Evolutionary conservation across 2,888 invertebrate genomes (phyloP).

Genomic region (Eupithecia insigniata): DNA sequence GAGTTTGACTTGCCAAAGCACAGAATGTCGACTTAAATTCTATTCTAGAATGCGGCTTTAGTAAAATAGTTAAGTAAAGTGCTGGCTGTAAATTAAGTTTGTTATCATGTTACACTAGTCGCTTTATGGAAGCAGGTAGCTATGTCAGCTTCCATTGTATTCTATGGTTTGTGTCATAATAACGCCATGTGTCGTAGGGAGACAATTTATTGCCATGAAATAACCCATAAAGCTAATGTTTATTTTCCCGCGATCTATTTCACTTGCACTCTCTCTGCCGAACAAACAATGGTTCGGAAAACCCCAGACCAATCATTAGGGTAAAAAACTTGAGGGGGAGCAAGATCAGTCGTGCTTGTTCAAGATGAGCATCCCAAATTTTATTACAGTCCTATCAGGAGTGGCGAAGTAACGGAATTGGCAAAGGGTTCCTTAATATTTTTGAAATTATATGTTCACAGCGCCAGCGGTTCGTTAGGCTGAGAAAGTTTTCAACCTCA

Average conservation of each 20-base stretch:
- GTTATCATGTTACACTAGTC: neutral
- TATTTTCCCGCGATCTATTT: slow-evolving; percentile 42
- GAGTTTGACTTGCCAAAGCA: neutral
- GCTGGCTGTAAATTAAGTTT: neutral
- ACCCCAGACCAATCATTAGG: slow-evolving; percentile 70
- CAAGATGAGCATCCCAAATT: slow-evolving; percentile 69
- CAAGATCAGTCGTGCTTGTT: slow-evolving; percentile 52
- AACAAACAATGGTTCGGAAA: slow-evolving; percentile 70
- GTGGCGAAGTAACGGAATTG: neutral
- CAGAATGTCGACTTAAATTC: neutral
- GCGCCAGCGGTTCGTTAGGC: slow-evolving; percentile 14
- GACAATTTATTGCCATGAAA: slow-evolving; percentile 34
- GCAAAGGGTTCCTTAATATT: slow-evolving; percentile 15
- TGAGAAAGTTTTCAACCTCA: slow-evolving; percentile 26
- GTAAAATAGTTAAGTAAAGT: neutral
- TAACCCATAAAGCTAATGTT: slow-evolving; percentile 37
- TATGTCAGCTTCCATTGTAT: neutral
- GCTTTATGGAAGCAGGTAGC: neutral
- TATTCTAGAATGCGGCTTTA: neutral
- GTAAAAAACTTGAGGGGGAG: slow-evolving; percentile 65
- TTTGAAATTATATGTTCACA: slow-evolving; percentile 7
- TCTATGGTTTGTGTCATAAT: slow-evolving; percentile 2
- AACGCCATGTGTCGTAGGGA: slow-evolving; percentile 14
- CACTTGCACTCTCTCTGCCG: slow-evolving; percentile 52
- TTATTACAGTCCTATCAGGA: slow-evolving; percentile 55